phyloP scores from a whole-genome alignment of 2,113 vertebrate species.

The Hoplias malabaricus region DNA sequence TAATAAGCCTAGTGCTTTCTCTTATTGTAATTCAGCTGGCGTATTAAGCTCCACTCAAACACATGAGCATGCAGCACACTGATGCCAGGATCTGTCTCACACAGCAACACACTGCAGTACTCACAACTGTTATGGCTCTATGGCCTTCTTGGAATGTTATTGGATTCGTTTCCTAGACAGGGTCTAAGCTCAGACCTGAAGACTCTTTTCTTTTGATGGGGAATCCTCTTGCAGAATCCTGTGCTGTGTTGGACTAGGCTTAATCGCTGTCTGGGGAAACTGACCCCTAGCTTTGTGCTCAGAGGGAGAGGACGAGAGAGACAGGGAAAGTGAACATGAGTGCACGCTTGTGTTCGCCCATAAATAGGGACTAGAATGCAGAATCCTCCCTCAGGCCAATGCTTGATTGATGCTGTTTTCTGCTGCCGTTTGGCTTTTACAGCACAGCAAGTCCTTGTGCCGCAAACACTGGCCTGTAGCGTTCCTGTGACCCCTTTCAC shows the following conservation, averaged over 20 bases:
- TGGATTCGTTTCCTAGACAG: too few species aligned
- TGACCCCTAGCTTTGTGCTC: too few species aligned
- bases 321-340: background rate
- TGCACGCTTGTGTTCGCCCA: background rate
- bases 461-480: slow-evolving; percentile 40
- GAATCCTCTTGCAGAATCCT: too few species aligned
- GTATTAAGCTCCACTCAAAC: background rate
- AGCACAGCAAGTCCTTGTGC: slow-evolving; percentile 38
- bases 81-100: background rate
- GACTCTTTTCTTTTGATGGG: too few species aligned
- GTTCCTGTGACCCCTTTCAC: slow-evolving; percentile 32
- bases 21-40: background rate
- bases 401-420: slow-evolving; percentile 22
- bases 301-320: slow-evolving; percentile 10
- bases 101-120: background rate
- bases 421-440: background rate
- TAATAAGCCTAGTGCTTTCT: background rate
- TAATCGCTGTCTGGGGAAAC: too few species aligned
- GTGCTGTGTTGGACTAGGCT: too few species aligned
- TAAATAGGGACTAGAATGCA: slow-evolving; percentile 19
- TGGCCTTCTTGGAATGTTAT: too few species aligned
- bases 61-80: background rate
- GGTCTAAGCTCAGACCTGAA: too few species aligned
- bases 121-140: background rate
- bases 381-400: slow-evolving; percentile 40